Percentiles rank a stretch among this genome's conserved stretches.
These are phyloP conservation scores for Trilocha varians DNA, from an alignment of 2,888 invertebrate species.

Conservation along the genomic window DNA sequence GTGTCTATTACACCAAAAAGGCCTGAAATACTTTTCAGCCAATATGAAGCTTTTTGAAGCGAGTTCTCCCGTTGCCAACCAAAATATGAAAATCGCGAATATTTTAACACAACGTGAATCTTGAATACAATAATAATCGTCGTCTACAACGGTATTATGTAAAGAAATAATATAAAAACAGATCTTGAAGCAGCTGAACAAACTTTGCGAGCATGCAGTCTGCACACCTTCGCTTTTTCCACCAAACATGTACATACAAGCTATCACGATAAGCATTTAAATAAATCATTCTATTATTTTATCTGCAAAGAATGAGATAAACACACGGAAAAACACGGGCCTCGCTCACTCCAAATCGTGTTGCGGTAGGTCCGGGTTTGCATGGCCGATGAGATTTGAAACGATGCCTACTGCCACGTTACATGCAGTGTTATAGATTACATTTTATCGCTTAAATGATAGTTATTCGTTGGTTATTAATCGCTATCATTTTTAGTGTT, in stretches of 20 bases:
- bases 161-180: background rate
- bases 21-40: too few species aligned
- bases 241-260: background rate
- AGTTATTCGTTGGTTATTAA: too few species aligned
- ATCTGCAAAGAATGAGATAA: constrained; percentile 25
- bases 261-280: background rate
- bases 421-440: too few species aligned
- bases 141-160: background rate
- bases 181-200: background rate
- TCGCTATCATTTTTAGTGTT: too few species aligned
- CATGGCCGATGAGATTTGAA: too few species aligned
- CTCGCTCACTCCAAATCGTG: constrained; percentile 19
- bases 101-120: background rate
- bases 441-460: too few species aligned
- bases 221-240: background rate
- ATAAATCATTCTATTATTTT: constrained; percentile 5
- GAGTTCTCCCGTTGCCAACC: background rate
- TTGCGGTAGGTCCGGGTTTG: constrained; percentile 49
- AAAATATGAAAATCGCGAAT: background rate
- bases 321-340: constrained; percentile 39
- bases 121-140: background rate
- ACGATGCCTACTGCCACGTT: too few species aligned
- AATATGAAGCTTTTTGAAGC: too few species aligned
- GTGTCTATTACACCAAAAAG: too few species aligned
- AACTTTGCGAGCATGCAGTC: background rate